phyloP scores from a whole-genome alignment of 1,140 invertebrate genomes.

The Brachystomella parvula region DNA sequence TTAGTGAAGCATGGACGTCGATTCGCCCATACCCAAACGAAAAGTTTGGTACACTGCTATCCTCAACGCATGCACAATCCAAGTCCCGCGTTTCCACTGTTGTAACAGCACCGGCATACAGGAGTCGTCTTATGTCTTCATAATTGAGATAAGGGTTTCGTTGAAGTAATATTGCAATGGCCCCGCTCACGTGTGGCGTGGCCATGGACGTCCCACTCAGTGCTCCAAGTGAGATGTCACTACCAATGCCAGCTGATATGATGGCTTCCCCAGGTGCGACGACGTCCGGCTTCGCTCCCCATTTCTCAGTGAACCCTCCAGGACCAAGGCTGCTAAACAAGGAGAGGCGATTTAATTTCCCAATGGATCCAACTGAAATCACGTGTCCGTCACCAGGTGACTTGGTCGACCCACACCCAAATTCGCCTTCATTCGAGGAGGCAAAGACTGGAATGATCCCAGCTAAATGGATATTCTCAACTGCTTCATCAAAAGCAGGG shows the following conservation, averaged over 20 bases:
- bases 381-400: slow-evolving; percentile 1
- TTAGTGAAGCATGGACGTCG: neutral
- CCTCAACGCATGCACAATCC: neutral
- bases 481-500: neutral
- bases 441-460: slow-evolving; percentile 4
- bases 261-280: neutral
- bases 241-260: neutral
- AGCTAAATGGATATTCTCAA: neutral
- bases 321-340: neutral
- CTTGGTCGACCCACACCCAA: neutral
- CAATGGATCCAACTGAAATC: neutral
- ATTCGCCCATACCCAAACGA: slow-evolving; percentile 1
- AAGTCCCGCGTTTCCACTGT: too few relatives aligned
- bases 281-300: neutral
- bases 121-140: neutral
- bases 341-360: neutral
- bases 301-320: neutral
- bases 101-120: neutral
- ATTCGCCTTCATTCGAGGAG: neutral
- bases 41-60: neutral
- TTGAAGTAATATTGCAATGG: slow-evolving; percentile 4
- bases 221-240: neutral
- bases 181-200: slow-evolving; percentile 19
- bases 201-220: neutral
- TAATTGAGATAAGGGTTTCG: neutral